Conservation (phyloP, 2,888 invertebrate genomes). For the Adela reaumurella region DNA sequence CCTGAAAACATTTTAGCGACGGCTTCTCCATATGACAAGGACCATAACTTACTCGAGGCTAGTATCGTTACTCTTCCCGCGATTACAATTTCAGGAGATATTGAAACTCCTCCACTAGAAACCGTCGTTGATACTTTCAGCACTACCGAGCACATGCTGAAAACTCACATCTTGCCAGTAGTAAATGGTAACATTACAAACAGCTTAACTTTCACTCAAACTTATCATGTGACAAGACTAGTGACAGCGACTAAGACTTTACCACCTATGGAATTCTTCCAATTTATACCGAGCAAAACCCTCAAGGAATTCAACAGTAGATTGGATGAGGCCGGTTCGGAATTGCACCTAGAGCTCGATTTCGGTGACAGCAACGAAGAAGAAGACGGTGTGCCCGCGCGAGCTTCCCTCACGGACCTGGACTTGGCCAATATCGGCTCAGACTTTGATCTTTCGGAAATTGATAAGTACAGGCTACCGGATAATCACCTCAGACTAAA, state of each 20-base stretch:
- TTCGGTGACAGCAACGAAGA: conserved; percentile 78
- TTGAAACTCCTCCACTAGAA: conserved; percentile 82
- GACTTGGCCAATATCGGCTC: conserved; percentile 71
- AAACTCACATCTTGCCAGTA: conserved; percentile 85
- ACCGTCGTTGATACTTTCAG: conserved; percentile 89
- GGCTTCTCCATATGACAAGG: conserved; percentile 70
- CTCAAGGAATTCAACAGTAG: conserved; percentile 85
- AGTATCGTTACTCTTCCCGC: conserved; percentile 82
- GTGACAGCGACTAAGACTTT: conserved; percentile 89
- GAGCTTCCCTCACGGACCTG: conserved; percentile 61
- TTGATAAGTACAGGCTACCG: conserved; percentile 59
- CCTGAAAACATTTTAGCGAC: conserved; percentile 86
- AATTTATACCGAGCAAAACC: conserved; percentile 81
- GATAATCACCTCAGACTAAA: conserved; percentile 52
- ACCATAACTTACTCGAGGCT: conserved; percentile 64
- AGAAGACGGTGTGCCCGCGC: conserved; percentile 42
- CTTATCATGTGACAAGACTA: conserved; percentile 80
- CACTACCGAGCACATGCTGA: conserved; percentile 82
- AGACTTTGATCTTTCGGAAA: conserved; percentile 67
- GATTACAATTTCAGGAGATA: conserved; percentile 69
- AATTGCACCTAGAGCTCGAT: conserved; percentile 79
- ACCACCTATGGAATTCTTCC: conserved; percentile 83
- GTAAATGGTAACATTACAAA: conserved; percentile 71
- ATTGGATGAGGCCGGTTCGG: conserved; percentile 85
- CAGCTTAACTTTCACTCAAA: conserved; percentile 81